Conservation (phyloP, 2,113 vertebrate genomes). For the Scolopax mira region DNA sequence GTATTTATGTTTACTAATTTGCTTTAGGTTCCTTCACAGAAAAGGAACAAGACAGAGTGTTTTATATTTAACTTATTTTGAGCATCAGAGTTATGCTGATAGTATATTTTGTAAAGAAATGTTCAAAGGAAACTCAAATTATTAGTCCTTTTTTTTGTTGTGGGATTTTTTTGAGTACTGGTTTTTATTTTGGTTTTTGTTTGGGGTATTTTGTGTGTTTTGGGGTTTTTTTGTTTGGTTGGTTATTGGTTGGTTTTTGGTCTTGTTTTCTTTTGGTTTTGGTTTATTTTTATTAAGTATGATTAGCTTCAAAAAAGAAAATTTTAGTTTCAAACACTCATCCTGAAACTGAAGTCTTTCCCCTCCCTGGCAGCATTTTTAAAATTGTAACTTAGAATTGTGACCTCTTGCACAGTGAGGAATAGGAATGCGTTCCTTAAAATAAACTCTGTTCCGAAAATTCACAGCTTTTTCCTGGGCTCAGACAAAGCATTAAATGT, state of each 20-base stretch:
- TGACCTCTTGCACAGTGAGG: background rate
- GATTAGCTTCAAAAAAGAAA: background rate
- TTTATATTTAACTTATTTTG: background rate
- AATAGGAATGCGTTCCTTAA: background rate
- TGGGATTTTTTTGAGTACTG: too few species aligned
- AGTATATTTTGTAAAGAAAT: background rate
- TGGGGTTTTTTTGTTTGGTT: background rate
- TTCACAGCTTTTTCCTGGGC: background rate
- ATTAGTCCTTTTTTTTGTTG: background rate
- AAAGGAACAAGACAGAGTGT: background rate
- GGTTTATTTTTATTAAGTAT: background rate
- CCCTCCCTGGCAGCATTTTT: background rate
- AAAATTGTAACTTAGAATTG: background rate
- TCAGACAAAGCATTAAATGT: background rate
- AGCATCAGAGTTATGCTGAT: too few species aligned
- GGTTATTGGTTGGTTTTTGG: background rate
- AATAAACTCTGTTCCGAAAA: background rate
- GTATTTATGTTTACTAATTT: background rate
- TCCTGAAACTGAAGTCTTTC: background rate
- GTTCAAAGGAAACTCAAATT: background rate
- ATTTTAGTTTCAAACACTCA: background rate
- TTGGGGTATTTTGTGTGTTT: background rate
- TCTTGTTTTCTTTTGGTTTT: too few species aligned
- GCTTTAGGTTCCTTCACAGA: background rate
- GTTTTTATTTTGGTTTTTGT: background rate